phyloP scores from a whole-genome alignment of 92 coral and sea anemone species.

The Umimayanthus chanpuru region DNA sequence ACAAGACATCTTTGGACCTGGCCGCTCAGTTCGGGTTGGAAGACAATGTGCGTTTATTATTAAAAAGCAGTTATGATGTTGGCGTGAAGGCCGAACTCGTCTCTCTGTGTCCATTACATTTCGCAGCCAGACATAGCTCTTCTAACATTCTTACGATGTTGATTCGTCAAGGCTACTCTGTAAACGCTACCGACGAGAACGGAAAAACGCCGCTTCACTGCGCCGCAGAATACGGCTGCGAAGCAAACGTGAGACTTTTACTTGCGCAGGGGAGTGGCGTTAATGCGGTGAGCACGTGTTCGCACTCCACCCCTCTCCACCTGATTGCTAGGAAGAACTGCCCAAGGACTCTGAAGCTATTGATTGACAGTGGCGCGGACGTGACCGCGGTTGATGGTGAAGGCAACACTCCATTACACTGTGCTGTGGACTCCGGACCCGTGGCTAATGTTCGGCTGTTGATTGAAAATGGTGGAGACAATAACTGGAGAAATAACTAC shows the following conservation, averaged over 20 bases:
- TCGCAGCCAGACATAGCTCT: constrained; percentile 38
- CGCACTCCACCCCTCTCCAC: constrained; percentile 33
- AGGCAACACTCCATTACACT: constrained; percentile 39
- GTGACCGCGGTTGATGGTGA: constrained; percentile 24
- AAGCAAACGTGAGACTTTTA: constrained; percentile 22
- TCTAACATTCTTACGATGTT: constrained; percentile 24
- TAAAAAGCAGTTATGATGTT: constrained; percentile 8
- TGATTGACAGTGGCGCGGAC: constrained; percentile 39
- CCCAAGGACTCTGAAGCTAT: constrained; percentile 5
- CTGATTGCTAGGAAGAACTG: constrained; percentile 34
- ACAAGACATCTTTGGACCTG: constrained; percentile 34
- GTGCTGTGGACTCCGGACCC: constrained; percentile 24
- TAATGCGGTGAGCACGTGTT: constrained; percentile 22
- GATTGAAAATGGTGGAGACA: constrained; percentile 25
- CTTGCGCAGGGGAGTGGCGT: constrained; percentile 26
- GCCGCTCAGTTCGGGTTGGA: constrained; percentile 34
- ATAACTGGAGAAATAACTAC: constrained; percentile 1
- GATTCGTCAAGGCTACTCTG: constrained; percentile 32
- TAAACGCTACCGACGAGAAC: constrained; percentile 25
- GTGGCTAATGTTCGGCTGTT: constrained; percentile 18
- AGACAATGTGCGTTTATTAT: constrained; percentile 26
- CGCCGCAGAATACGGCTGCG: constrained; percentile 35
- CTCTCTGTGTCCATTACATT: constrained; percentile 1
- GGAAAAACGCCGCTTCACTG: constrained; percentile 38
- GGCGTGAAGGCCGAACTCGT: neutral